Evolutionary conservation across 2,888 invertebrate species (phyloP), one percentile per base, ranked within the genome.

Genomic region (Encarsia formosa): DNA sequence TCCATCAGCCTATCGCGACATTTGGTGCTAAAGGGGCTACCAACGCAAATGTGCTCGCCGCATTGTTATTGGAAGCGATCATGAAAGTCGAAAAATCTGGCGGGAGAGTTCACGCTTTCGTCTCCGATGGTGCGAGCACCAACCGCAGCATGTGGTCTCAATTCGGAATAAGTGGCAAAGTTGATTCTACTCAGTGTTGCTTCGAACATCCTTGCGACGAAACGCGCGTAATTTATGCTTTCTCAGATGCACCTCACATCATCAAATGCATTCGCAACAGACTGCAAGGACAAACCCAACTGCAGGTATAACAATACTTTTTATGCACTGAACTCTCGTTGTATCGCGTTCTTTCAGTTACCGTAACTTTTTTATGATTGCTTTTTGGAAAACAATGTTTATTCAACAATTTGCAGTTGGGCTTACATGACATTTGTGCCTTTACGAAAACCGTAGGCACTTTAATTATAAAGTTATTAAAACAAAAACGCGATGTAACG

Each of bases 141-240:
- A 57, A 57, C 22, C 32, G 52, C 20, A 57, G 52, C 16, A 56
- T 57, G 54, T 57, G 54, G 57, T 39, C 23, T 11, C 39, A 34
- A 29, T 52, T 57, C n/a, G 54, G 52, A 4, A 42, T 57, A 13
- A 11, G n/a, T 8, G 45, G 51, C 4, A 19, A 37, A 18, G 16
- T 56, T 6, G 32, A 41, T 23, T 31, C 32, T 32, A 13, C 18
- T 2, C 15, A 2, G 11, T 37, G 39, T 56, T 43, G 29, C 16
- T 32, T 39, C 23, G 29, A 42, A 23, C 40, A 56, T 49, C 53
- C 49, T 20, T 19, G 39, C n/a, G 49, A 56, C 49, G 53, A 55
- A 20, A 18, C 19, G 22, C 29, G 53, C 22, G 9, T 20, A 15
- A 20, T 56, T n/a, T 50, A 49, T 34, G 29, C 39, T 15, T 56